These are phyloP conservation scores for Stenichneumon culpator DNA, from an alignment of 2,888 invertebrate species.

Conservation along the genomic window DNA sequence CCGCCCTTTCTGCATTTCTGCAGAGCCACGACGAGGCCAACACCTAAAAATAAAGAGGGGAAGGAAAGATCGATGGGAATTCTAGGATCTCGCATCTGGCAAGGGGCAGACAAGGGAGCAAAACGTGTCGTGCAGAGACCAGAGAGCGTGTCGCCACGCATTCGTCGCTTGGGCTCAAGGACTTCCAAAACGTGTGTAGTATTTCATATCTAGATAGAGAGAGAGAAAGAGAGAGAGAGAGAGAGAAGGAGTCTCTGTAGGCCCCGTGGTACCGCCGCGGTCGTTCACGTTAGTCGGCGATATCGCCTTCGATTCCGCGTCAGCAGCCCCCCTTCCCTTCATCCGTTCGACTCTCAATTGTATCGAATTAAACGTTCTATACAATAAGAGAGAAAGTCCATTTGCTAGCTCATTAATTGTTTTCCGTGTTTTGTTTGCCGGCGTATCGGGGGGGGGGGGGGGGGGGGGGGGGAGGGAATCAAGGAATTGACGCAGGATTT, in stretches of 20 bases:
- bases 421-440: conserved; percentile 55
- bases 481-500: conserved; percentile 31
- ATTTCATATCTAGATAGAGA: conserved; percentile 33
- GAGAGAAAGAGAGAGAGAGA: not conserved
- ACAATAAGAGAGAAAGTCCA: conserved; percentile 47
- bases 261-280: conserved; percentile 66
- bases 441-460: not conserved
- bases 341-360: conserved; percentile 21
- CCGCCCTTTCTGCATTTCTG: conserved; percentile 61
- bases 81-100: conserved; percentile 67
- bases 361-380: conserved; percentile 26
- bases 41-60: conserved; percentile 58
- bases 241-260: conserved; percentile 16
- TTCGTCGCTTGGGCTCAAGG: conserved; percentile 58
- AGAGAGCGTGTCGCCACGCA: conserved; percentile 53
- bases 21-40: conserved; percentile 43
- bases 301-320: conserved; percentile 26
- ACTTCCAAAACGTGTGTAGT: conserved; percentile 52
- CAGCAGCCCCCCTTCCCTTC: not conserved
- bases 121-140: conserved; percentile 36
- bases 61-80: conserved; percentile 50
- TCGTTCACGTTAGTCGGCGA: conserved; percentile 53
- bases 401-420: conserved; percentile 40
- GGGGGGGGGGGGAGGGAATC: not conserved
- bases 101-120: conserved; percentile 14